phyloP scores from a whole-genome alignment of 2,797 vertebrate species.

The Kryptolebias ocellatus region DNA sequence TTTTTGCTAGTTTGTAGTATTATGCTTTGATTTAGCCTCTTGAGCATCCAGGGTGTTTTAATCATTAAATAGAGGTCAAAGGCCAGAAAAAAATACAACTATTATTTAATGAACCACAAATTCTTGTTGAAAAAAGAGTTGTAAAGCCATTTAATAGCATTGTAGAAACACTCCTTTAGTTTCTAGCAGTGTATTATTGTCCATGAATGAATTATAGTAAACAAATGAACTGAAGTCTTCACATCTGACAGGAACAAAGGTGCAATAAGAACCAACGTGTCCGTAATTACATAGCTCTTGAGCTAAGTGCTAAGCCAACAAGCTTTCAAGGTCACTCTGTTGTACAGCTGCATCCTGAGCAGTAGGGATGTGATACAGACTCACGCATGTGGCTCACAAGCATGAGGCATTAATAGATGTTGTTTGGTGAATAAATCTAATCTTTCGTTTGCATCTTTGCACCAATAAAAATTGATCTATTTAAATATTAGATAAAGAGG shows the following conservation, averaged over 20 bases:
- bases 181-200: no score
- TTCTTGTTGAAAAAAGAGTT: slow-evolving; percentile 5
- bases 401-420: no score
- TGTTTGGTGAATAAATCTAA: no score
- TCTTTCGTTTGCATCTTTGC: no score
- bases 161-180: no score
- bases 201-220: neutral
- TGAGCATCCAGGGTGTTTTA: slow-evolving; percentile 11
- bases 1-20: slow-evolving; percentile 12
- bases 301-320: neutral
- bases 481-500: no score
- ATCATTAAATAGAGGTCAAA: slow-evolving; percentile 23
- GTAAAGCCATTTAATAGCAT: neutral
- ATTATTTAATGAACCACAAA: slow-evolving; percentile 17
- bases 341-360: neutral
- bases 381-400: no score
- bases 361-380: no score
- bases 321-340: neutral
- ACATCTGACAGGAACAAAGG: neutral
- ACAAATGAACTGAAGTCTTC: neutral
- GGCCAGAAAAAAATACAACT: slow-evolving; percentile 11
- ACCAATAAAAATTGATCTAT: no score
- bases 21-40: slow-evolving; percentile 11
- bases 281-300: neutral
- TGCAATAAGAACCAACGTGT: neutral